These are phyloP conservation scores for Haliclona indistincta DNA, from an alignment of 37 sponge, comb jelly and placozoan genomes.

Conservation along the genomic window DNA sequence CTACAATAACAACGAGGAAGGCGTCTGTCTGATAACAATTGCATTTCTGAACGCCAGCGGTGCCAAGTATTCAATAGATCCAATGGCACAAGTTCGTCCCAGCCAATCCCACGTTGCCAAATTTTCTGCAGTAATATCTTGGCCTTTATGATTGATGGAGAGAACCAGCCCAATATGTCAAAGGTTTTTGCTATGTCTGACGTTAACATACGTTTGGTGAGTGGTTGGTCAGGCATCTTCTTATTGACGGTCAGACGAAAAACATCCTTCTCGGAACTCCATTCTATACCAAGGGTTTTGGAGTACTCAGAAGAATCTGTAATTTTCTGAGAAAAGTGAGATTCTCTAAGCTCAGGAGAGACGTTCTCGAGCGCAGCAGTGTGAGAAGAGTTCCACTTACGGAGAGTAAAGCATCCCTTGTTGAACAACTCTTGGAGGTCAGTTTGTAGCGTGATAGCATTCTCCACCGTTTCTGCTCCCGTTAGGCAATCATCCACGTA, in stretches of 20 bases:
- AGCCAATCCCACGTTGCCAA: slow-evolving; percentile 10
- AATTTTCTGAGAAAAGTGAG: background rate
- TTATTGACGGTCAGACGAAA: slow-evolving; percentile 15
- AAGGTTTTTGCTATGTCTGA: slow-evolving; percentile 40
- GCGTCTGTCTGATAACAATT: background rate
- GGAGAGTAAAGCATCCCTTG: slow-evolving; percentile 6
- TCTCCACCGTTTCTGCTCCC: slow-evolving; percentile 1
- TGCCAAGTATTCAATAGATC: slow-evolving; percentile 4
- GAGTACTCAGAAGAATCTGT: background rate
- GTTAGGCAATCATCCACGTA: slow-evolving; percentile 15
- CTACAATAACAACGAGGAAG: slow-evolving; percentile 9
- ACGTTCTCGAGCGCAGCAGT: background rate
- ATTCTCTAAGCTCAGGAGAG: slow-evolving; percentile 7
- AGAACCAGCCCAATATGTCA: slow-evolving; percentile 26
- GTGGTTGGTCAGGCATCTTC: background rate
- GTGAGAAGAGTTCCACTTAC: slow-evolving; percentile 5
- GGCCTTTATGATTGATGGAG: no score
- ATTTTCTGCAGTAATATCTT: no score
- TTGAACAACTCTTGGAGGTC: slow-evolving; percentile 1
- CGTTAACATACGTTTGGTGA: slow-evolving; percentile 15
- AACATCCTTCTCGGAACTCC: slow-evolving; percentile 24
- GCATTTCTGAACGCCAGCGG: slow-evolving; percentile 1
- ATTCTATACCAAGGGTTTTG: slow-evolving; percentile 30
- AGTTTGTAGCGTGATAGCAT: slow-evolving; percentile 1
- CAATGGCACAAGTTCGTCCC: slow-evolving; percentile 11